Conservation (phyloP, 2,113 vertebrate species). For the Calyptommatus sinebrachiatus region DNA sequence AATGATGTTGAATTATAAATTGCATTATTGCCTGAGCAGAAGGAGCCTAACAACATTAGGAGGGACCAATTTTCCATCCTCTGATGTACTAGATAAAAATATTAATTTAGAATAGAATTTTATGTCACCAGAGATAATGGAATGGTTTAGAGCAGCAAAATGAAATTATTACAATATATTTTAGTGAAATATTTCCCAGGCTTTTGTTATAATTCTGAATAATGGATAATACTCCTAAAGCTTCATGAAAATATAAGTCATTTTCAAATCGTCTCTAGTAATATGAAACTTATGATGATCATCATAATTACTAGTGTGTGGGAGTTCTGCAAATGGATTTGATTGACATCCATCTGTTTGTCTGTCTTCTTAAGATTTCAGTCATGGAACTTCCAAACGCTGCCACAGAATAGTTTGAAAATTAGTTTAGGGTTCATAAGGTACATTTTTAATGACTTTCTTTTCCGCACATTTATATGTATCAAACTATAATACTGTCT, state of each 20-base stretch:
- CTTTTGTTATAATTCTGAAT: slow-evolving; percentile 14
- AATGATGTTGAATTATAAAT: neutral
- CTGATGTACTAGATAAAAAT: neutral
- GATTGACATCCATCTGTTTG: slow-evolving; percentile 17
- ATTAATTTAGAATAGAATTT: neutral
- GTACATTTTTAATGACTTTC: neutral
- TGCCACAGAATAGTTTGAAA: neutral
- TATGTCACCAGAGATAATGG: neutral
- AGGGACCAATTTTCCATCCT: neutral
- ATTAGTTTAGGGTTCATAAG: neutral
- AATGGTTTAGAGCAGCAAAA: neutral
- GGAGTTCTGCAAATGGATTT: slow-evolving; percentile 1
- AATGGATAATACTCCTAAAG: slow-evolving; percentile 8
- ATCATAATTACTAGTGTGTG: slow-evolving; percentile 4
- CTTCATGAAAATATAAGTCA: slow-evolving; percentile 12
- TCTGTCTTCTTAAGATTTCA: neutral
- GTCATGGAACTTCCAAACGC: neutral
- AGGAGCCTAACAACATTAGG: neutral
- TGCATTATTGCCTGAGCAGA: neutral
- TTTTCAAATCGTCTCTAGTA: slow-evolving; percentile 5
- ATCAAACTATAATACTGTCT: neutral
- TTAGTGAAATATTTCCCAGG: neutral
- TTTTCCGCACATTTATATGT: neutral
- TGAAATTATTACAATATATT: neutral
- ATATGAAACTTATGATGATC: slow-evolving; percentile 13